Conservation (phyloP, 2,888 invertebrate genomes). For the Criorhina ranunculi region DNA sequence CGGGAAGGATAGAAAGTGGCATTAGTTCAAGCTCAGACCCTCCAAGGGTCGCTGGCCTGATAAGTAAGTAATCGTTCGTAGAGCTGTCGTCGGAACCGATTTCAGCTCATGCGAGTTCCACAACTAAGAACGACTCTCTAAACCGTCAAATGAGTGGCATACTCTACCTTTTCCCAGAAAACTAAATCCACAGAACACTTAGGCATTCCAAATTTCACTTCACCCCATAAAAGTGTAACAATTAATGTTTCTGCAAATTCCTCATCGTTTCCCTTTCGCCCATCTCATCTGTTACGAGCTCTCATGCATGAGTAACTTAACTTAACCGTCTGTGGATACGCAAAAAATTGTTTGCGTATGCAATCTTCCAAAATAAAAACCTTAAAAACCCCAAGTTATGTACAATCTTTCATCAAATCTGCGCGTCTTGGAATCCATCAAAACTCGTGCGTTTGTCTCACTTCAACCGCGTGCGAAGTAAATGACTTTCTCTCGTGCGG, state of each 20-base stretch:
- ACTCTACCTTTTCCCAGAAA: not conserved
- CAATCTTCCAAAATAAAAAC: not conserved
- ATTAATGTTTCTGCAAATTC: slow-evolving; percentile 25
- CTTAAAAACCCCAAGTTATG: not conserved
- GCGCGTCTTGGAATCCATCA: slow-evolving; percentile 8
- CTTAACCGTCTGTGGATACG: not conserved
- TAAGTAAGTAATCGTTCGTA: too few relatives aligned
- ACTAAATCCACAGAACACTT: not conserved
- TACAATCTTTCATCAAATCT: slow-evolving; percentile 12
- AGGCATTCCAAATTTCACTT: slow-evolving; percentile 5
- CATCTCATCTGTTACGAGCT: slow-evolving; percentile 3
- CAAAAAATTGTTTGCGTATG: not conserved
- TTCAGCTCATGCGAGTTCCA: too few relatives aligned
- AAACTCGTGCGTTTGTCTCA: not conserved
- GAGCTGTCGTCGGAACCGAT: too few relatives aligned
- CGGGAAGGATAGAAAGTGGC: too few relatives aligned
- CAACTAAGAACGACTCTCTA: too few relatives aligned
- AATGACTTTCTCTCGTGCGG: slow-evolving; percentile 17
- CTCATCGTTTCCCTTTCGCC: slow-evolving; percentile 8
- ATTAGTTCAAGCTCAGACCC: too few relatives aligned
- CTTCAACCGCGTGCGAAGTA: not conserved
- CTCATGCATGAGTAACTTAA: slow-evolving; percentile 21
- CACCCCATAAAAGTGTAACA: slow-evolving; percentile 7
- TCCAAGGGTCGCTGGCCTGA: too few relatives aligned
- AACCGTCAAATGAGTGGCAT: too few relatives aligned